phyloP scores from a whole-genome alignment of 2,797 vertebrate species.

The Sphenopsis melanotis region DNA sequence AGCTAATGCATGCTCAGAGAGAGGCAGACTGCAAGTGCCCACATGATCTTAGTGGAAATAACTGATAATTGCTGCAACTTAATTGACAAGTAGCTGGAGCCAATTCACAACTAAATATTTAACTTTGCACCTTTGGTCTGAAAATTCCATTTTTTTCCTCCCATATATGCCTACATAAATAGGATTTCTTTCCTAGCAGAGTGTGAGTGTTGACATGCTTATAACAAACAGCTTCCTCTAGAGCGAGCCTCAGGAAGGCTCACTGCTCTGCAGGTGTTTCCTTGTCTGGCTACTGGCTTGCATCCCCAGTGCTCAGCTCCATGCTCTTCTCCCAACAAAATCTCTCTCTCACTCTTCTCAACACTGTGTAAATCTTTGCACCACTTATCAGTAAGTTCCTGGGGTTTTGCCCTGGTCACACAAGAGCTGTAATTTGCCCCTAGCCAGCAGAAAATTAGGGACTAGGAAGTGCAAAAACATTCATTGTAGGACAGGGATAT shows the following conservation, averaged over 20 bases:
- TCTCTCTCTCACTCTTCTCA: background rate
- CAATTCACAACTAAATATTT: background rate
- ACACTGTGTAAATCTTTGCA: background rate
- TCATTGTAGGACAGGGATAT: background rate
- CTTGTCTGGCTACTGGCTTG: background rate
- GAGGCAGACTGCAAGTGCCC: background rate
- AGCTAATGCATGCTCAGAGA: accelerated
- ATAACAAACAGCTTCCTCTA: background rate
- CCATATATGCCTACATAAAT: background rate
- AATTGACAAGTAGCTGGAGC: background rate
- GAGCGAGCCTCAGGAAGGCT: background rate
- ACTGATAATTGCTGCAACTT: background rate
- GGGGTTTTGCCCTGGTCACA: background rate
- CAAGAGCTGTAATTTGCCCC: background rate
- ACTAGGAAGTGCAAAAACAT: background rate
- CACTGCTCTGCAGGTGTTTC: background rate
- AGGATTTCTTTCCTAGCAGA: background rate
- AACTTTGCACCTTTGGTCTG: background rate
- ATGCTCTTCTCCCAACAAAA: background rate
- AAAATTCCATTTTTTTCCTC: background rate
- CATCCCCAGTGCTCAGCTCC: background rate
- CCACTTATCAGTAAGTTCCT: background rate
- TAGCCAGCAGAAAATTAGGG: background rate
- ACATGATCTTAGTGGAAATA: background rate
- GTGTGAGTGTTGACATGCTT: background rate